Conservation (phyloP, 2,797 vertebrate species). For the Notolepis coatsorum region DNA sequence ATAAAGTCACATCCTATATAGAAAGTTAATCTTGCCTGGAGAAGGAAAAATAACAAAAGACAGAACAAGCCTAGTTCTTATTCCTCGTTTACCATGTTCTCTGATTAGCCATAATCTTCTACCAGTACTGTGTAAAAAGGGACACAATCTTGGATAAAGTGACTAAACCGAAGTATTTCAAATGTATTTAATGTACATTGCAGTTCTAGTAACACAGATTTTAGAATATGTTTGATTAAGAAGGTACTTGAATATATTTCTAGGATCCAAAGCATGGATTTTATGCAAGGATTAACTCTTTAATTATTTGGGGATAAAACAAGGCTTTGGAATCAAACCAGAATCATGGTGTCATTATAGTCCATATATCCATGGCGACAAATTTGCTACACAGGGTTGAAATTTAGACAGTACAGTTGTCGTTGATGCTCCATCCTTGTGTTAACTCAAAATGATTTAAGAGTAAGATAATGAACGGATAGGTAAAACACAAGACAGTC, state of each 20-base stretch:
- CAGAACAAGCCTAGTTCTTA: neutral
- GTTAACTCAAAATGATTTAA: no score
- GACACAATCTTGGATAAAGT: neutral
- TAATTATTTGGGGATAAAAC: neutral
- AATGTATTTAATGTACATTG: neutral
- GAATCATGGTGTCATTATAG: neutral
- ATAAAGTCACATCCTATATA: neutral
- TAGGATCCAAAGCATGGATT: neutral
- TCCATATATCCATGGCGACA: no score
- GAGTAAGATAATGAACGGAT: no score
- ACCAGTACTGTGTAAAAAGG: neutral
- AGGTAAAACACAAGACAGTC: no score
- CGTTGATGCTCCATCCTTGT: no score
- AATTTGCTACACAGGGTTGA: no score
- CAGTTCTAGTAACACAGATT: neutral
- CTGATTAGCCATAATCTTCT: neutral
- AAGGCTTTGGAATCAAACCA: neutral
- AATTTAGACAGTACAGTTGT: no score
- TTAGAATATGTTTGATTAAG: neutral
- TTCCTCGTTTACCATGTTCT: neutral
- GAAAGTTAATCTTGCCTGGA: neutral
- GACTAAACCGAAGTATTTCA: neutral
- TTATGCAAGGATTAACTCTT: neutral
- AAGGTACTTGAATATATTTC: neutral
- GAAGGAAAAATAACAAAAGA: no score